Conservation (phyloP, 2,113 vertebrate genomes). For the Naja naja region DNA sequence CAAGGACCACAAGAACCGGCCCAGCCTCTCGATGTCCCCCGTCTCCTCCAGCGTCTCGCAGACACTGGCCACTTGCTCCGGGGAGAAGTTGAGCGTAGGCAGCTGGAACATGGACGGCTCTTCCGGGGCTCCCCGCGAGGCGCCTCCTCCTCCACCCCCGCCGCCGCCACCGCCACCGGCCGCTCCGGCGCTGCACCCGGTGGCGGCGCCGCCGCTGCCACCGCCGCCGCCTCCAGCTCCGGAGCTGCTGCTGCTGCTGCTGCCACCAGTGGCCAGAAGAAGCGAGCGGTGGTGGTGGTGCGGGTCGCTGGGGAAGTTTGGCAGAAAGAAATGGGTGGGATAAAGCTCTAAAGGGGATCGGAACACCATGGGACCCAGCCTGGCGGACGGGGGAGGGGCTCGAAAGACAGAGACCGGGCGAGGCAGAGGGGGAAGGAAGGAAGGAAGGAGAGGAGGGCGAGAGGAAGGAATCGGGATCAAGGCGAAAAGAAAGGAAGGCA, state of each 20-base stretch:
- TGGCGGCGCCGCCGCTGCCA: constrained; percentile 85
- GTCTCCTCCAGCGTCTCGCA: constrained; percentile 99
- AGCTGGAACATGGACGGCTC: constrained; percentile 99
- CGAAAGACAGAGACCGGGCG: constrained; percentile 40
- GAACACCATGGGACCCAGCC: constrained; percentile 99
- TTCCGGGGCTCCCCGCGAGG: constrained; percentile 89
- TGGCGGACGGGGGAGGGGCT: constrained; percentile 76
- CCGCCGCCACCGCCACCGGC: constrained; percentile 73
- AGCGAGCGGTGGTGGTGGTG: constrained; percentile 90
- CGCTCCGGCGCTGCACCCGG: constrained; percentile 76
- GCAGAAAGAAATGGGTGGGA: constrained; percentile 99
- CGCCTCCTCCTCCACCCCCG: constrained; percentile 80
- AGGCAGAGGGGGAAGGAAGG: constrained; percentile 17
- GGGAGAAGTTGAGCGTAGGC: constrained; percentile 99
- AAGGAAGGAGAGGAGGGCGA: constrained; percentile 68
- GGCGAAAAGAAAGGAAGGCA: background rate
- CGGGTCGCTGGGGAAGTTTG: constrained; percentile 93
- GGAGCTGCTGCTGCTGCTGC: constrained; percentile 63
- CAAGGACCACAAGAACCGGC: constrained; percentile 98
- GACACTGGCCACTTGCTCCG: constrained; percentile 99
- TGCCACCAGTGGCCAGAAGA: constrained; percentile 85
- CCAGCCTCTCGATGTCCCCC: constrained; percentile 98
- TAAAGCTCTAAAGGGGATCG: constrained; percentile 99
- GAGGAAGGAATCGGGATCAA: constrained; percentile 53
- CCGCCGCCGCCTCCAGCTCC: constrained; percentile 67